Conservation (phyloP, 1,140 invertebrate genomes). For the Drosophila mayri region DNA sequence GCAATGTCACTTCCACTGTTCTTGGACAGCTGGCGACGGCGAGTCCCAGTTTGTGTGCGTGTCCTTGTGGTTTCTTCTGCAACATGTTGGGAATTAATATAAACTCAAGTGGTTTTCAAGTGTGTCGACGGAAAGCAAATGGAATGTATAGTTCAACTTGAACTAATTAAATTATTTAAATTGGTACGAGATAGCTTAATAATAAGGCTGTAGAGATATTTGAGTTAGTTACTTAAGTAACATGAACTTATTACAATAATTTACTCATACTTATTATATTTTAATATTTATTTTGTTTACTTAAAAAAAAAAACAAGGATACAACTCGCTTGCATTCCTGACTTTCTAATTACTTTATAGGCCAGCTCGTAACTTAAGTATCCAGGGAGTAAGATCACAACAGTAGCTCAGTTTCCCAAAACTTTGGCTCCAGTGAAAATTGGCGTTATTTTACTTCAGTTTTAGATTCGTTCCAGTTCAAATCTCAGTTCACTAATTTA, state of each 20-base stretch:
- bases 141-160: constrained; percentile 20
- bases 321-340: background rate
- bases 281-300: background rate
- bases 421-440: constrained; percentile 22
- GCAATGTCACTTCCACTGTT: constrained; percentile 68
- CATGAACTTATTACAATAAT: background rate
- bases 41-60: constrained; percentile 7
- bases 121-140: constrained; percentile 37
- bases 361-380: background rate
- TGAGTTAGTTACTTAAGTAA: background rate
- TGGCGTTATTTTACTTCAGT: constrained; percentile 19
- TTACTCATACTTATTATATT: background rate
- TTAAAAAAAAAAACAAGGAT: background rate
- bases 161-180: constrained; percentile 17
- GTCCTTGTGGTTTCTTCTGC: constrained; percentile 63
- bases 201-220: background rate
- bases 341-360: constrained; percentile 3
- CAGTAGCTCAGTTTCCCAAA: constrained; percentile 4
- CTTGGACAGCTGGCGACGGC: constrained; percentile 15
- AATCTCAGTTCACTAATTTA: constrained; percentile 71
- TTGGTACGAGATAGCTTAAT: background rate
- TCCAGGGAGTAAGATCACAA: background rate
- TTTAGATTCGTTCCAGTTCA: constrained; percentile 29
- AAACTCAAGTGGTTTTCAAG: constrained; percentile 65
- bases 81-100: constrained; percentile 75